phyloP scores from a whole-genome alignment of 2,113 vertebrate species.

The Melierax canorus region DNA sequence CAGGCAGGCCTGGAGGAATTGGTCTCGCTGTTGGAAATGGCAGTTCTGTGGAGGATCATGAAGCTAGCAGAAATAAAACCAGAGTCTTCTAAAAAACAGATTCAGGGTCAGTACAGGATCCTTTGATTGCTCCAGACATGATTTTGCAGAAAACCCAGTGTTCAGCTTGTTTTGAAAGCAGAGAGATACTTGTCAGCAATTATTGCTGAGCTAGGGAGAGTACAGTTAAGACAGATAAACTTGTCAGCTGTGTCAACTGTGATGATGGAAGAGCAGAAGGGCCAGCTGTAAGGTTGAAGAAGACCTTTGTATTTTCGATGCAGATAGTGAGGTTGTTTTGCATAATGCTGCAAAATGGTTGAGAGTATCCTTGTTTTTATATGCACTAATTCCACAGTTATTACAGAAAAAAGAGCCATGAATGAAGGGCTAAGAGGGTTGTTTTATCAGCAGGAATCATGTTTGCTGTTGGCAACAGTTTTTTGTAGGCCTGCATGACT shows the following conservation, averaged over 20 bases:
- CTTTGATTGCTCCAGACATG: not conserved
- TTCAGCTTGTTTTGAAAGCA: conserved; percentile 13
- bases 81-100: not conserved
- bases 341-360: not conserved
- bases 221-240: conserved; percentile 8
- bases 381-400: not conserved
- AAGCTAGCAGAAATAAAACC: not conserved
- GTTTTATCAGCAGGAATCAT: not conserved
- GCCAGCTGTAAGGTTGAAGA: not conserved
- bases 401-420: not conserved
- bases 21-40: not conserved
- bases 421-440: not conserved
- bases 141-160: not conserved
- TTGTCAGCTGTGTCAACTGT: not conserved
- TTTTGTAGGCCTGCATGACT: not conserved
- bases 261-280: conserved; percentile 19
- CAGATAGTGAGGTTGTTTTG: not conserved
- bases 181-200: conserved; percentile 5
- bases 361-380: not conserved
- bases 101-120: not conserved
- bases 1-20: not conserved
- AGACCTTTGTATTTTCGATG: not conserved
- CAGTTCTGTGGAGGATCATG: not conserved
- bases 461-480: not conserved
- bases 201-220: conserved; percentile 10